Percentiles rank a stretch among this genome's conserved stretches.
phyloP scores from a whole-genome alignment of 2,113 vertebrate species.

The Eurypyga helias region DNA sequence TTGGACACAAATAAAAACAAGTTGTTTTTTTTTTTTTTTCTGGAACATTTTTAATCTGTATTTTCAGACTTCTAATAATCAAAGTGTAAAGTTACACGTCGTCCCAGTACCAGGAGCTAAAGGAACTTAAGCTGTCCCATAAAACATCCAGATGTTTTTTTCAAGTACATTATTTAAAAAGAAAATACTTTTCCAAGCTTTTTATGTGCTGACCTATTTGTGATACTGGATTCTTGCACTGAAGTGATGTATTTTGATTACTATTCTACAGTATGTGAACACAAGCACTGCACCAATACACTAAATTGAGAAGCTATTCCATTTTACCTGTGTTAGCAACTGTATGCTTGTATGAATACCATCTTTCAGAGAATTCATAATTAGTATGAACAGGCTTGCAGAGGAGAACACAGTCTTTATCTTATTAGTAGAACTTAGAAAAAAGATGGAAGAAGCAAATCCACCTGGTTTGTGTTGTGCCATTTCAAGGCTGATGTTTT shows the following conservation, averaged over 20 bases:
- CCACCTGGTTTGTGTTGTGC: not conserved
- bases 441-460: not conserved
- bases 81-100: not conserved
- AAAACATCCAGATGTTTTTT: rapidly evolving
- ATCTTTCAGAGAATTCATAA: not conserved
- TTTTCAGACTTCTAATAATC: not conserved
- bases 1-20: not conserved
- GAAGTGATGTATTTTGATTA: not conserved
- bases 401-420: not conserved
- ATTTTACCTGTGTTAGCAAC: not conserved
- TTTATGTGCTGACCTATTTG: not conserved
- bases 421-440: not conserved
- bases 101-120: not conserved
- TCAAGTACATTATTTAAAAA: not conserved
- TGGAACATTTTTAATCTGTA: not conserved
- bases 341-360: not conserved
- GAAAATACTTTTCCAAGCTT: not conserved
- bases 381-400: not conserved
- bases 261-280: not conserved
- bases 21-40: not conserved
- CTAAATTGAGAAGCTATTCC: not conserved
- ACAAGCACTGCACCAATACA: not conserved
- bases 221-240: not conserved
- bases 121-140: not conserved
- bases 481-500: not conserved